Evolutionary conservation across 2,797 vertebrate genomes (phyloP).

Genomic region (Acipenser ruthenus): DNA sequence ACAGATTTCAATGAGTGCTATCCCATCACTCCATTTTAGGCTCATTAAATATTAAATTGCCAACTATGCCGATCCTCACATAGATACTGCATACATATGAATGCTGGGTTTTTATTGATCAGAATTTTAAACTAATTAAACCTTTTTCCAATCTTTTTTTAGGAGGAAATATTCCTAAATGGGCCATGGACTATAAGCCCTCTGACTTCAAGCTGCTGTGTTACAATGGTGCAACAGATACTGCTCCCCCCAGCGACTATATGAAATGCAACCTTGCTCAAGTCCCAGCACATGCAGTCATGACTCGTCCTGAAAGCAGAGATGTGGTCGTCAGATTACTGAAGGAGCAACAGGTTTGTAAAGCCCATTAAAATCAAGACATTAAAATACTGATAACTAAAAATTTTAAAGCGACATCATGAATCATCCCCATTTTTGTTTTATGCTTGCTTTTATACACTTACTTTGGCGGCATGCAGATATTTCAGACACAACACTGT

Average conservation of each 20-base stretch:
- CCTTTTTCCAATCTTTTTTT: slow-evolving; percentile 9
- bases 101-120: not conserved
- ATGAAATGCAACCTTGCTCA: slow-evolving; percentile 58
- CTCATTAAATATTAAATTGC: not conserved
- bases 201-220: slow-evolving; percentile 68
- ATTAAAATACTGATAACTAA: too few relatives aligned
- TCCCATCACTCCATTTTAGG: too few relatives aligned
- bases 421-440: not conserved
- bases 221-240: slow-evolving; percentile 34
- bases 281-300: slow-evolving; percentile 74
- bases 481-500: not conserved
- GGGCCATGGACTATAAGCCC: slow-evolving; percentile 33
- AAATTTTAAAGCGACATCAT: too few relatives aligned
- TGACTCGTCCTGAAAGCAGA: slow-evolving; percentile 61
- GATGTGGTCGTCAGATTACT: slow-evolving; percentile 47
- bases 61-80: not conserved
- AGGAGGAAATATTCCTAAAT: slow-evolving; percentile 29
- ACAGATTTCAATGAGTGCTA: too few relatives aligned
- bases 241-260: slow-evolving; percentile 41
- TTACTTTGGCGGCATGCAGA: not conserved
- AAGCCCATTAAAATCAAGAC: too few relatives aligned
- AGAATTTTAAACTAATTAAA: not conserved
- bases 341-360: slow-evolving; percentile 61
- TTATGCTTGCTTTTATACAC: not conserved
- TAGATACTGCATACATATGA: not conserved